Conservation (phyloP, 2,888 invertebrate species). For the Leptinotarsa juncta region DNA sequence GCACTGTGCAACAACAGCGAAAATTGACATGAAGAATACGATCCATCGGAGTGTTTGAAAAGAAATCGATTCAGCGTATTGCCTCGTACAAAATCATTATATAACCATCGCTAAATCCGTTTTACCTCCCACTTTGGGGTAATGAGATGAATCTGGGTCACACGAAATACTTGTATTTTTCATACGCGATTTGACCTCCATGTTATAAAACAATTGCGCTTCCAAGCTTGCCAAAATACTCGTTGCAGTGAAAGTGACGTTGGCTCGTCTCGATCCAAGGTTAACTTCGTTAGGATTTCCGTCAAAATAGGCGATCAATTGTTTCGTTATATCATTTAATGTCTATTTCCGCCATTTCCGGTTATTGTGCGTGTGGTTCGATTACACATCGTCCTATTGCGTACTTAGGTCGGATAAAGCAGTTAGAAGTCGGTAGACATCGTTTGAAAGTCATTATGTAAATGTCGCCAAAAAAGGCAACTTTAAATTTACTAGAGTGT, state of each 20-base stretch:
- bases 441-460: constrained; percentile 1
- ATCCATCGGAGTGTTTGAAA: not conserved
- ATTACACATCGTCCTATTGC: constrained; percentile 15
- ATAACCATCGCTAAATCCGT: constrained; percentile 15
- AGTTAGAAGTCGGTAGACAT: not conserved
- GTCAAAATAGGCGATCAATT: constrained; percentile 54
- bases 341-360: constrained; percentile 52
- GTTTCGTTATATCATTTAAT: constrained; percentile 54
- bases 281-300: constrained; percentile 55
- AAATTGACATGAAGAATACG: not conserved
- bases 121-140: constrained; percentile 6
- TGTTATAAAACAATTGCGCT: constrained; percentile 45
- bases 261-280: constrained; percentile 47
- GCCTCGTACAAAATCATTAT: not conserved
- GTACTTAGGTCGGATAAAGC: constrained; percentile 13
- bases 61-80: too few species aligned
- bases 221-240: constrained; percentile 51
- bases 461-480: not conserved
- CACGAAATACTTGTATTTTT: constrained; percentile 51
- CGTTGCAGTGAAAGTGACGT: constrained; percentile 54
- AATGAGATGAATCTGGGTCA: constrained; percentile 49
- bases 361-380: constrained; percentile 40
- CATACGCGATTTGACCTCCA: constrained; percentile 50
- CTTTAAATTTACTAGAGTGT: not conserved
- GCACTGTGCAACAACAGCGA: not conserved